Evolutionary conservation across 2,113 vertebrate species (phyloP).

Genomic region (Centropus unirufus): DNA sequence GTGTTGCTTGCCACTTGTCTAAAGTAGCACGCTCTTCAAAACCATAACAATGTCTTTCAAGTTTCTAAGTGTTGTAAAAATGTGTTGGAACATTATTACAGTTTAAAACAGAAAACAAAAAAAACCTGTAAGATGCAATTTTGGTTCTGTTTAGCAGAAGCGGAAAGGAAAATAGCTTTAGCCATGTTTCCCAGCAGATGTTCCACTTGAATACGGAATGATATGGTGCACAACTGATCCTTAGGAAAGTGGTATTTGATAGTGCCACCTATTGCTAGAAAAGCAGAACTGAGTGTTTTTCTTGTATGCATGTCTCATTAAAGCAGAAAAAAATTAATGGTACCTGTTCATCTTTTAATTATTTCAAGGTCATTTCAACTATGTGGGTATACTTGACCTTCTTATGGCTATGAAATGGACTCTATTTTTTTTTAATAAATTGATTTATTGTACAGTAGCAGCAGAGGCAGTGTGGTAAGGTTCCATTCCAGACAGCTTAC

Average conservation of each 20-base stretch:
- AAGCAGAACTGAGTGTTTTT: neutral
- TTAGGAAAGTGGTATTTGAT: conserved; percentile 27
- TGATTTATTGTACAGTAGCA: neutral
- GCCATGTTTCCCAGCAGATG: neutral
- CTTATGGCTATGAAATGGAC: neutral
- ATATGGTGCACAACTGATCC: neutral
- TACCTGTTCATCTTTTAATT: neutral
- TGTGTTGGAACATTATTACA: neutral
- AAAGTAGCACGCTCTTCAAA: neutral
- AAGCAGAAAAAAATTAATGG: neutral
- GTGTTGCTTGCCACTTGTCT: neutral
- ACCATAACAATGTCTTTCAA: neutral
- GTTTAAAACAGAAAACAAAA: neutral
- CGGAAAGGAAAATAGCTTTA: conserved; percentile 20
- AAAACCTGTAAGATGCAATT: neutral
- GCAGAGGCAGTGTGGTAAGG: neutral
- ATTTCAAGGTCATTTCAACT: neutral
- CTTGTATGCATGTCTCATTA: neutral
- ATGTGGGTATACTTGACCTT: neutral
- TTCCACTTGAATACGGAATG: neutral
- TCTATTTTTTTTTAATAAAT: neutral
- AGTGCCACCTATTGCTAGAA: conserved; percentile 63
- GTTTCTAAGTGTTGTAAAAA: neutral
- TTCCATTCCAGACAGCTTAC: neutral
- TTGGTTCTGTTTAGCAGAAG: neutral